These are phyloP conservation scores for Engystomops pustulosus DNA, from an alignment of 2,113 vertebrate genomes.

Conservation along the genomic window DNA sequence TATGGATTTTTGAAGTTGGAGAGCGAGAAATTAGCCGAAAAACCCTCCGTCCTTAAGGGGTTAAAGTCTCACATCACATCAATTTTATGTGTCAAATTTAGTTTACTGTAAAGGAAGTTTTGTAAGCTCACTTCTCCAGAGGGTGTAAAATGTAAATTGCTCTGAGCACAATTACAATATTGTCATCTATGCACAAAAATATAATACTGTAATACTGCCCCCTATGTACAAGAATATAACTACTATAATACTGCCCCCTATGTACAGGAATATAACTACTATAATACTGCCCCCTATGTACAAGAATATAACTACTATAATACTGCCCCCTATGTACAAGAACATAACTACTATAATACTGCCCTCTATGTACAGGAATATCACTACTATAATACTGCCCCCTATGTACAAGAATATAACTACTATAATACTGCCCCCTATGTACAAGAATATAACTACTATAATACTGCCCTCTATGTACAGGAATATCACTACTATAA, in stretches of 20 bases:
- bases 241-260: neutral
- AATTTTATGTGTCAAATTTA: no score
- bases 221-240: neutral
- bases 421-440: neutral
- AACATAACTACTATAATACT: slow-evolving; percentile 11
- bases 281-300: neutral
- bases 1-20: no score
- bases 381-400: neutral
- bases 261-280: slow-evolving; percentile 7
- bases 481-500: neutral
- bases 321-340: neutral
- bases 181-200: neutral
- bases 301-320: slow-evolving; percentile 2
- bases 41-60: no score
- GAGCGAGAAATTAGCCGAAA: no score
- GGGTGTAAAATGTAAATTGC: no score
- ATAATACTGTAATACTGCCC: neutral
- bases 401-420: neutral
- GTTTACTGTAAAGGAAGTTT: no score
- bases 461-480: slow-evolving; percentile 5
- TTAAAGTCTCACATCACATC: no score
- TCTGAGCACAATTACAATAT: no score
- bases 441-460: neutral
- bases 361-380: neutral
- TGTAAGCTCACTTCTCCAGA: no score